Conservation (phyloP, 2,888 invertebrate genomes). For the Cephus pulcher region DNA sequence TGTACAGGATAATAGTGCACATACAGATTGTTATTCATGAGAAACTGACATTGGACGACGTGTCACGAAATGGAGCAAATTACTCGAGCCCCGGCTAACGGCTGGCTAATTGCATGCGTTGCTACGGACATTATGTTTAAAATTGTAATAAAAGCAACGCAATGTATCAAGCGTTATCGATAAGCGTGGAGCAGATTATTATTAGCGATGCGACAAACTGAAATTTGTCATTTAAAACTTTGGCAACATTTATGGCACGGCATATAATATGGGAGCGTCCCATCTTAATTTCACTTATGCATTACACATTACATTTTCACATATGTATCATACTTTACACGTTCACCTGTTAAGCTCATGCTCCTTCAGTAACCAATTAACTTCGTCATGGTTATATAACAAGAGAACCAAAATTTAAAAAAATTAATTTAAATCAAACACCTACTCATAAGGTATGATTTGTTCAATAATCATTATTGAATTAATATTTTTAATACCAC, state of each 20-base stretch:
- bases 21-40: not conserved
- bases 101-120: not conserved
- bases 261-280: constrained; percentile 46
- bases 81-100: not conserved
- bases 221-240: constrained; percentile 25
- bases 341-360: not conserved
- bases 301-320: not conserved
- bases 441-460: not conserved
- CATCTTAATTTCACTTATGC: constrained; percentile 7
- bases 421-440: not conserved
- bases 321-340: not conserved
- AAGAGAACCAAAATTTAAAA: not conserved
- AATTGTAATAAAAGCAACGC: not conserved
- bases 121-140: not conserved
- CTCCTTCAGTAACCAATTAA: not conserved
- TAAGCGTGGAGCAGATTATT: not conserved
- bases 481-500: not conserved
- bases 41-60: not conserved
- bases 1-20: not conserved
- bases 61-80: not conserved
- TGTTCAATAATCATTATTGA: not conserved
- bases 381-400: not conserved
- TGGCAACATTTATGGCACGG: constrained; percentile 50
- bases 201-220: constrained; percentile 14
- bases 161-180: not conserved